Evolutionary conservation across 2,113 vertebrate genomes (phyloP).

Genomic region (Loxodonta africana): DNA sequence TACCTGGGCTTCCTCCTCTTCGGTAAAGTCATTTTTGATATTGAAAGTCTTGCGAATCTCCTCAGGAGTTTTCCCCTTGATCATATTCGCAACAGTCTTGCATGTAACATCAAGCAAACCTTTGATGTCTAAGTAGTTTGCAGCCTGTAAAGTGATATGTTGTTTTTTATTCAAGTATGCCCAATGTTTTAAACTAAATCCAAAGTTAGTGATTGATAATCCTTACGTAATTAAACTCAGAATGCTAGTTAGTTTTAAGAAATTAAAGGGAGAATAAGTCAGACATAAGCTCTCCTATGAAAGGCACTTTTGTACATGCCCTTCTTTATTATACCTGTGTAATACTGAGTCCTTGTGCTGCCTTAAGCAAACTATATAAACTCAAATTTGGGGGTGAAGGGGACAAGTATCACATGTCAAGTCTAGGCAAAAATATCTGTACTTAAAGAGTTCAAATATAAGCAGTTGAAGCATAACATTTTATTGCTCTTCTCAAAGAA

Average conservation of each 20-base stretch:
- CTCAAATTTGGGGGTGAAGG: neutral
- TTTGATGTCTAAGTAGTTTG: slow-evolving; percentile 99
- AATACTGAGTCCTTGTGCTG: neutral
- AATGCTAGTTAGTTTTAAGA: slow-evolving; percentile 43
- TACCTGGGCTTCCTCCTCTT: slow-evolving; percentile 99
- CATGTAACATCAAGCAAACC: slow-evolving; percentile 99
- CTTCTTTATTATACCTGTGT: neutral
- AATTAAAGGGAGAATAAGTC: slow-evolving; percentile 14
- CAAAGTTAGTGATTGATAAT: slow-evolving; percentile 1
- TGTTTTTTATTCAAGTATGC: slow-evolving; percentile 59
- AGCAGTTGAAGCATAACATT: neutral
- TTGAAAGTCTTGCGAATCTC: slow-evolving; percentile 99
- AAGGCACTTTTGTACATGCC: neutral
- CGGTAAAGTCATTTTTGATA: slow-evolving; percentile 99
- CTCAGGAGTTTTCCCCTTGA: slow-evolving; percentile 99
- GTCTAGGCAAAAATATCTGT: slow-evolving; percentile 2
- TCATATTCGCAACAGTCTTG: slow-evolving; percentile 99
- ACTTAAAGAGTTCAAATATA: neutral
- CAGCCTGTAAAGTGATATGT: slow-evolving; percentile 90
- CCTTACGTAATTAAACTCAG: slow-evolving; percentile 17
- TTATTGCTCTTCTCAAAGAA: neutral
- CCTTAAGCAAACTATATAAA: neutral
- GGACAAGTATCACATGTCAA: neutral
- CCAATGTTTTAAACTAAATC: slow-evolving; percentile 47
- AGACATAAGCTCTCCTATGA: neutral